Evolutionary conservation across 2,113 vertebrate species (phyloP).

Genomic region (Chinchilla lanigera): DNA sequence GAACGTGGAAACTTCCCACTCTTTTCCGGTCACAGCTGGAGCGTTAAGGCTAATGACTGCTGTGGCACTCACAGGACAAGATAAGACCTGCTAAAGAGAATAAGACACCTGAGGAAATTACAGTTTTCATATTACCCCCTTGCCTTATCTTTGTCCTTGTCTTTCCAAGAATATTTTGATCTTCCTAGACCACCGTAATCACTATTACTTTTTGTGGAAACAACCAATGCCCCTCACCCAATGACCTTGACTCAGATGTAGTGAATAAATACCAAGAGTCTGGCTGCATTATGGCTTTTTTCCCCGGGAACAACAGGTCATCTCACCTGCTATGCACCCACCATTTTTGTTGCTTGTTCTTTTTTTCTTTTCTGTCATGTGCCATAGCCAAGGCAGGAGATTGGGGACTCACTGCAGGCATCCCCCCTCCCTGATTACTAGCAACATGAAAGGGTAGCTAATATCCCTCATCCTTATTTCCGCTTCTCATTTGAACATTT

Average conservation of each 20-base stretch:
- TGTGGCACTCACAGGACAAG: background rate
- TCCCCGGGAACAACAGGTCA: background rate
- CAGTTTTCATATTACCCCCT: background rate
- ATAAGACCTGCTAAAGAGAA: background rate
- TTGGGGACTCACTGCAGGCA: background rate
- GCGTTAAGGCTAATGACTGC: background rate
- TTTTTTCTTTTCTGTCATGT: background rate
- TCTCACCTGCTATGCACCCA: background rate
- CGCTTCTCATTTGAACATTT: background rate
- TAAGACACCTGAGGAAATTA: background rate
- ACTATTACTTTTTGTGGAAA: background rate
- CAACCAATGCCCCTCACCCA: background rate
- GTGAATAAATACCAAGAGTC: too few species aligned
- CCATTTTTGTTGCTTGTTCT: background rate
- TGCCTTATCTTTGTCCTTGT: background rate
- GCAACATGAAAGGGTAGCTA: background rate
- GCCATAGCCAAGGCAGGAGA: background rate
- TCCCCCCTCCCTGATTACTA: too few species aligned
- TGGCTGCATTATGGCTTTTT: background rate
- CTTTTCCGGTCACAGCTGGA: background rate
- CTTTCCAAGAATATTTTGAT: background rate
- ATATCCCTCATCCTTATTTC: background rate
- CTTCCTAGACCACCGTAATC: background rate
- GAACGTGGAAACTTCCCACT: too few species aligned
- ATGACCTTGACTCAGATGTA: too few species aligned